Evolutionary conservation across 2,113 vertebrate genomes (phyloP).

Genomic region (Hippopotamus amphibius): DNA sequence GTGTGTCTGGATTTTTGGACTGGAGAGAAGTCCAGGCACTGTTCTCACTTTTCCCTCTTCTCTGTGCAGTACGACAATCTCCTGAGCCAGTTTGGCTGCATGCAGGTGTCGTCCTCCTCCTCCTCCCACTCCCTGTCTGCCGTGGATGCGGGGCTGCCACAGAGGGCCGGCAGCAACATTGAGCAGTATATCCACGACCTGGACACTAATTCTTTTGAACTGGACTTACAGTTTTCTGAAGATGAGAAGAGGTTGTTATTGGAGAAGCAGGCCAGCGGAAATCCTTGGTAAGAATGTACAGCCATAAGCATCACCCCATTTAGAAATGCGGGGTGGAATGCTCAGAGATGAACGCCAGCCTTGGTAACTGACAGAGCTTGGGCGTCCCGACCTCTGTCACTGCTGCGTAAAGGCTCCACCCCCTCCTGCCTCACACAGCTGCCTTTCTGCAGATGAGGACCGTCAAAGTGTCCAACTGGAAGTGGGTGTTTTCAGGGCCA

Average conservation of each 20-base stretch:
- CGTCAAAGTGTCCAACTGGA: not conserved
- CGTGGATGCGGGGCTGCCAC: constrained; percentile 88
- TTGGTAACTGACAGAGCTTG: not conserved
- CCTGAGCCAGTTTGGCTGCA: constrained; percentile 98
- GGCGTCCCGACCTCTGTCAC: not conserved
- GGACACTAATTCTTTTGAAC: constrained; percentile 98
- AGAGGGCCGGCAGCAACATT: constrained; percentile 95
- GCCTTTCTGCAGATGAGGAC: not conserved
- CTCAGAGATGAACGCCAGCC: rapidly evolving
- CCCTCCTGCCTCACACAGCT: not conserved
- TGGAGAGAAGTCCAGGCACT: rapidly evolving
- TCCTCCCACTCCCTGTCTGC: constrained; percentile 92
- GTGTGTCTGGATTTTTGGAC: not conserved
- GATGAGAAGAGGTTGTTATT: constrained; percentile 96
- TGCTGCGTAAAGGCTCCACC: not conserved
- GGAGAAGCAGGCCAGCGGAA: constrained; percentile 96
- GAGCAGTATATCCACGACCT: constrained; percentile 99
- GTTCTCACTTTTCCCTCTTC: constrained; percentile 42
- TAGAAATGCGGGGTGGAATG: not conserved
- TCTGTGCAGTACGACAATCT: constrained; percentile 96
- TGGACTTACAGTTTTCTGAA: constrained; percentile 97
- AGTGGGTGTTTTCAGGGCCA: not conserved
- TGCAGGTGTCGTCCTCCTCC: constrained; percentile 96
- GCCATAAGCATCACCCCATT: not conserved
- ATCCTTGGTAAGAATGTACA: constrained; percentile 93